phyloP scores from a whole-genome alignment of 2,113 vertebrate genomes.

The Sula dactylatra region DNA sequence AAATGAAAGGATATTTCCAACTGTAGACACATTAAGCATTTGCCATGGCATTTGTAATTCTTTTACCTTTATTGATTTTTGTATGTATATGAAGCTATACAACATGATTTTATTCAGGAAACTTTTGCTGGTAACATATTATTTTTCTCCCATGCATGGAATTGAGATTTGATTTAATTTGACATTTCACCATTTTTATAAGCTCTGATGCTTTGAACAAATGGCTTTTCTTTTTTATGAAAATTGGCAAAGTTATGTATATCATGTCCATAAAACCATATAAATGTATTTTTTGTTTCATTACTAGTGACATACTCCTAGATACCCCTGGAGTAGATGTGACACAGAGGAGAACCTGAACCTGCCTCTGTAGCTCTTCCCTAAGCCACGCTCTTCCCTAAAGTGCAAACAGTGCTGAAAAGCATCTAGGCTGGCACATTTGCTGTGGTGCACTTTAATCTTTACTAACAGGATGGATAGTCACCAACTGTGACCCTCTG shows the following conservation, averaged over 20 bases:
- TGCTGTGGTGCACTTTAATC: not conserved
- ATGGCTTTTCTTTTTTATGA: not conserved
- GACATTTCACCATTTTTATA: not conserved
- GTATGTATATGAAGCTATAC: not conserved
- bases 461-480: not conserved
- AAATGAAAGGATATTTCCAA: not conserved
- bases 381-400: not conserved
- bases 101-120: not conserved
- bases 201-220: not conserved
- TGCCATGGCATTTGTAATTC: not conserved
- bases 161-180: not conserved
- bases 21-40: not conserved
- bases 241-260: not conserved
- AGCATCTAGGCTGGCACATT: not conserved
- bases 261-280: not conserved
- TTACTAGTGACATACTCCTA: not conserved
- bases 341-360: not conserved
- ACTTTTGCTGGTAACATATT: not conserved
- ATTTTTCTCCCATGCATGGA: not conserved
- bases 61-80: not conserved
- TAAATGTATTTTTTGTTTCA: not conserved
- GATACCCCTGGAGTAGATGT: not conserved
- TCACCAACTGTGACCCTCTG: not conserved
- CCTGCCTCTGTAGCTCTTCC: not conserved
- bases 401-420: not conserved